Base-by-base conservation (phyloP, 2,797 vertebrate genomes). In the Tapirus indicus region DNA sequence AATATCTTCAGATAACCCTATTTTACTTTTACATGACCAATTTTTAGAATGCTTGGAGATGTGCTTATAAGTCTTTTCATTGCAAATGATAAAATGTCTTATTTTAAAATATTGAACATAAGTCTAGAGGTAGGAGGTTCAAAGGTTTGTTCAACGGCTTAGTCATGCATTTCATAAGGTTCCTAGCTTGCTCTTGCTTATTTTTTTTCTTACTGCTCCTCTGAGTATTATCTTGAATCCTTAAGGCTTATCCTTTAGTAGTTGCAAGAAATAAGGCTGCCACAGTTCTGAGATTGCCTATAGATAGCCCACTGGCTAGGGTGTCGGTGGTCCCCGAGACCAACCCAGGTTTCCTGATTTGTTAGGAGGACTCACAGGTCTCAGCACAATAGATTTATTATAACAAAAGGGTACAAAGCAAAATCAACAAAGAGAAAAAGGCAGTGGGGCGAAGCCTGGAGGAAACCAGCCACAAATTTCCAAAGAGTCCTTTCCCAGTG, bases 81-180 rank as follows among this genome's bases (percentile, higher is more conserved):
- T 77, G 14, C 32, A 79, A 85, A 32, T 93, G 21, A 62, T 88
- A 60, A 88, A 18, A 25, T 68, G 29, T 54, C 47, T 86, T 79
- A 83, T 80, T 95, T 84, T 38, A 47, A 88, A 95, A 88, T 66
- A 5, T 49, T 87, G 62, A 80, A 64, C 7, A 16, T 58, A 74
- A 84, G 32, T 62, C 44, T 88, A 9, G 25, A 71, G 21, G 29
- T 56, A 88, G 58, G 58, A 84, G 32, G 38, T 91, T 91, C 41
- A 87, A n/a, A 88, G n/a, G 2, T 87, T 72, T 94, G 47, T 62
- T 94, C 17, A 41, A 52, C 72, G 52, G 17, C 44, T 88, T 44
- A 93, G 6, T 68, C 44, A 56, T 88, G n/a, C 32, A 72, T 89
- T 95, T 86, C n/a, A 25, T 87, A 54, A 90, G 29, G 21, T 92